Percentiles rank a stretch among this genome's conserved stretches.
Conservation (phyloP, 2,113 vertebrate species). For the Calonectris borealis region DNA sequence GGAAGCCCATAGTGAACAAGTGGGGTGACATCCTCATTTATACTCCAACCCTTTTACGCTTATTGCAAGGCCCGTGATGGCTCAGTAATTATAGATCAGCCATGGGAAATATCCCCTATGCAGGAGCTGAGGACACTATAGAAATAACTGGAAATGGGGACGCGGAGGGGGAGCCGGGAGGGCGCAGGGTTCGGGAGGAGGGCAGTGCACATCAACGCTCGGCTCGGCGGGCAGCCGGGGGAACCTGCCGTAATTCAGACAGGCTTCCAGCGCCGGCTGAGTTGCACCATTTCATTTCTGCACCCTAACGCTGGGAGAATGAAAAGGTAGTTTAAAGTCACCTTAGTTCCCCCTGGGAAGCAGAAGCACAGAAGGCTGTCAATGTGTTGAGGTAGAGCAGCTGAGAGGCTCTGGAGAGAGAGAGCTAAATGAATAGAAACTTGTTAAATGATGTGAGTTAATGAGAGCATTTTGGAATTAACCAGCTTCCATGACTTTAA, state of each 20-base stretch:
- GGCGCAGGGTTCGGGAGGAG: rapidly evolving
- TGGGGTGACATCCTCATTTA: not conserved
- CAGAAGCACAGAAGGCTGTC: constrained; percentile 65
- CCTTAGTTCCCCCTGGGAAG: constrained; percentile 54
- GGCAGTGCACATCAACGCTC: rapidly evolving
- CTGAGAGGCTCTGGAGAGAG: constrained; percentile 65
- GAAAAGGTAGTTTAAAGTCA: constrained; percentile 60
- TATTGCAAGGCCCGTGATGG: not conserved
- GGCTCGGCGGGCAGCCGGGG: not conserved
- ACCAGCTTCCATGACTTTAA: constrained; percentile 70
- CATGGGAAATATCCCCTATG: not conserved
- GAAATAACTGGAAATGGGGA: not conserved
- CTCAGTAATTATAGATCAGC: constrained; percentile 7
- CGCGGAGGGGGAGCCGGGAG: not conserved
- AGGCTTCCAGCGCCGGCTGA: not conserved
- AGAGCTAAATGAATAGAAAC: constrained; percentile 70
- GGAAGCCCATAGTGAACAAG: not conserved
- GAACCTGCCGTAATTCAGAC: rapidly evolving
- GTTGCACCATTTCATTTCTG: not conserved
- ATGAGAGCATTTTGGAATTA: constrained; percentile 72
- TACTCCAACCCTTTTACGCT: not conserved
- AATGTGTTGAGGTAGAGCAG: constrained; percentile 65
- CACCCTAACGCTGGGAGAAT: not conserved
- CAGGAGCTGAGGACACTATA: not conserved
- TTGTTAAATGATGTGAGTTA: constrained; percentile 71